phyloP scores from a whole-genome alignment of 92 coral and sea anemone genomes.

The Porites evermanni region DNA sequence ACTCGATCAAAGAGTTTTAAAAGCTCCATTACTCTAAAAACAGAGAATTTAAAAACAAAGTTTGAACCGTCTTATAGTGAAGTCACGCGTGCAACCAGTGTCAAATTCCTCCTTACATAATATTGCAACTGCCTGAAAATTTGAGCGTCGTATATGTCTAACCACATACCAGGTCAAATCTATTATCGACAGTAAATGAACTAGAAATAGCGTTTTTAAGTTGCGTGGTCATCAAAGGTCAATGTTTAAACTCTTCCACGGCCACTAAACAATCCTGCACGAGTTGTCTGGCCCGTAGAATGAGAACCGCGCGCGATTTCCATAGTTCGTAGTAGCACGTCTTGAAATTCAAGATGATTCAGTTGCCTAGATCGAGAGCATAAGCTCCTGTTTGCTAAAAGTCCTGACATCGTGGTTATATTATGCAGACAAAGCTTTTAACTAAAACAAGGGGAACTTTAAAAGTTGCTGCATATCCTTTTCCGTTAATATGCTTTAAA shows the following conservation, averaged over 20 bases:
- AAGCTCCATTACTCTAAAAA: background rate
- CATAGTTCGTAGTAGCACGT: background rate
- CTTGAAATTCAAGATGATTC: background rate
- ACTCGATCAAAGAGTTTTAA: background rate
- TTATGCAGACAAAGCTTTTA: too few relatives aligned
- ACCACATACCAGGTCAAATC: background rate
- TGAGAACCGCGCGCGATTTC: background rate
- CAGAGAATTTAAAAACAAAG: background rate
- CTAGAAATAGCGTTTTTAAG: background rate
- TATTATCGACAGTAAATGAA: background rate
- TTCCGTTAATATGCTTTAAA: too few relatives aligned
- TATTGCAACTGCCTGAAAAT: slow-evolving; percentile 21
- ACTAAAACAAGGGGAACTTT: too few relatives aligned
- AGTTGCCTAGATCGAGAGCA: background rate
- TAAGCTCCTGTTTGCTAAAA: too few relatives aligned
- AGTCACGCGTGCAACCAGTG: too few relatives aligned
- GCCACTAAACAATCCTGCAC: background rate
- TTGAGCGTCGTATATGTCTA: slow-evolving; percentile 13
- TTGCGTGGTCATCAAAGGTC: background rate
- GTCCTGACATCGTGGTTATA: too few relatives aligned
- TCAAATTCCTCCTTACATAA: background rate
- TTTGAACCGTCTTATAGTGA: background rate
- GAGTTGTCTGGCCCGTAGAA: background rate
- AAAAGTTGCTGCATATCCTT: too few relatives aligned
- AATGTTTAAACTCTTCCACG: background rate